Evolutionary conservation across 2,797 vertebrate genomes (phyloP), one percentile per base, ranked within the genome.

Genomic region (Pogoniulus pusillus): DNA sequence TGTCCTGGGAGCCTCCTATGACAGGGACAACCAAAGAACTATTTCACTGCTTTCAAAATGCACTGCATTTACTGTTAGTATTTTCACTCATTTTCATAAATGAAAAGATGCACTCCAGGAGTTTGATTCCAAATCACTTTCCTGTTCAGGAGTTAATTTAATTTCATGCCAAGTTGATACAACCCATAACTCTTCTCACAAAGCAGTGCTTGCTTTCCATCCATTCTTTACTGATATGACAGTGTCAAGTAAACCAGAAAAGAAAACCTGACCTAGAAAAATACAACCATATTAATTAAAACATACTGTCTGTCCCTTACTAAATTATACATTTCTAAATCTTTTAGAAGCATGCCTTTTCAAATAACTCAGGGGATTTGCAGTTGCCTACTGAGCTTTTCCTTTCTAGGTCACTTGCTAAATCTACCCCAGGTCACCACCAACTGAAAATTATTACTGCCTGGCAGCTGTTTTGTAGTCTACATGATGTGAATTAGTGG

Each of bases 371-470:
- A 34, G 64, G 92, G 92, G 94, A 95, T 91, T 95, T 94, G 79
- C 89, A 87, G 85, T 82, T 94, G 93, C 58, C 85, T 93, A 89
- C 19, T 66, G 7, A 94, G 84, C 58, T 81, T 94, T 96, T 93
- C 74, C 91, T 92, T 96, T 96, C 92, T 96, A 96, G 93, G 88
- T 95, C 93, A 93, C 85, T 95, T 94, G 92, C 93, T 95, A 93
- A 96, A 95, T 78, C 82, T 93, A 93, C 65, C 86, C 91, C 91
- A 96, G 93, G 91, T 94, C 93, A 96, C 72, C 59, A 37, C 32
- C 82, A 83, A 91, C 93, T 88, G 89, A 93, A 95, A 92, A 93
- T 93, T 90, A 95, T 94, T 89, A 73, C 93, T 92, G 91, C 87
- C 94, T 90, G 80, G 94, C 93, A 96, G 93, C 90, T 95, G 92